phyloP scores from a whole-genome alignment of 2,797 vertebrate genomes.

The Anguilla obscura region DNA sequence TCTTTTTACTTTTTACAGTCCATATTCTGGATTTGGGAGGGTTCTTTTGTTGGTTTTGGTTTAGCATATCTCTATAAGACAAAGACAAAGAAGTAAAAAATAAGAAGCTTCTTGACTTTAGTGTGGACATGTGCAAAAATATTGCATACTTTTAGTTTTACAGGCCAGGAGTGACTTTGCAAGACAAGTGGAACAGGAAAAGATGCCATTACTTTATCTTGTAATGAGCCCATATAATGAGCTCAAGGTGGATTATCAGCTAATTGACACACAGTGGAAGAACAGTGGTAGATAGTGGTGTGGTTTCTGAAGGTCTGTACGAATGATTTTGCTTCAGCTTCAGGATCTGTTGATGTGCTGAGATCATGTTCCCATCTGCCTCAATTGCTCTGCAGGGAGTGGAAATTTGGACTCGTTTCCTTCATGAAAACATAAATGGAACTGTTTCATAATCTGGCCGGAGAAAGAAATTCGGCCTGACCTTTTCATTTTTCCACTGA shows the following conservation, averaged over 20 bases:
- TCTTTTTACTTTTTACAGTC: too few relatives aligned
- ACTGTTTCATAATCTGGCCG: not conserved
- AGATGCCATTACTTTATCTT: not conserved
- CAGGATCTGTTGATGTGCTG: not conserved
- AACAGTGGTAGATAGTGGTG: not conserved
- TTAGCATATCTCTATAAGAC: not conserved
- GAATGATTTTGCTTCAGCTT: not conserved
- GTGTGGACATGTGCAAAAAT: not conserved
- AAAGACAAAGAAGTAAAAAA: not conserved
- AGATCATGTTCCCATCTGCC: constrained; percentile 2
- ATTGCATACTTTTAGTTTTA: not conserved
- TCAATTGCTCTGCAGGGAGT: not conserved
- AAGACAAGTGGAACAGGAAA: not conserved
- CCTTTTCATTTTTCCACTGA: not conserved
- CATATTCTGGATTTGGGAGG: too few relatives aligned
- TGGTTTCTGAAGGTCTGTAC: not conserved
- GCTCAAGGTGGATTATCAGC: not conserved
- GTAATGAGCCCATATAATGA: not conserved
- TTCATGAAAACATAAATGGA: not conserved
- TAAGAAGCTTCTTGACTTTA: not conserved
- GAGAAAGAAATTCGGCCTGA: not conserved
- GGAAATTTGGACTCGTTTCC: not conserved
- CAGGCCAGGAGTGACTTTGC: not conserved
- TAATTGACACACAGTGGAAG: not conserved
- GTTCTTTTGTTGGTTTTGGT: not conserved